Base-by-base conservation (phyloP, 1,140 invertebrate genomes). In the Listronotus bonariensis region DNA sequence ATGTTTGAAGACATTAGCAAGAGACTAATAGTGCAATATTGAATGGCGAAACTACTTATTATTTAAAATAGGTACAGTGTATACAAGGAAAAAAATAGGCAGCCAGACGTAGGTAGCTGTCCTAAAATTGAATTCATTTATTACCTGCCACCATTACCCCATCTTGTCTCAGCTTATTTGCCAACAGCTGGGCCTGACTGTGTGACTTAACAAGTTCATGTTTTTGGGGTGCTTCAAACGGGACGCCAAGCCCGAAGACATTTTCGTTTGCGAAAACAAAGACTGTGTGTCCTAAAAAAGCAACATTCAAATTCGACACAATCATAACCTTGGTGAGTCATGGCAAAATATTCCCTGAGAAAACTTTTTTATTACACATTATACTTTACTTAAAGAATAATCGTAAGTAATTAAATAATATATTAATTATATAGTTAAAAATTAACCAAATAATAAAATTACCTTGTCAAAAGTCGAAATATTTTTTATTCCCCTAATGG, bases 141-240 rank as follows among this genome's bases (percentile, higher is more conserved):
- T 70, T 75, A 78, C 77, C 77, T 72, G 76, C 76, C n/a, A 62
- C 59, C 68, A 79, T 71, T n/a, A 76, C 68, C 31, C 77, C 77
- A 76, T 79, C 77, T 68, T 78, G 76, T 58, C 75, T 65, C 12
- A 79, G 52, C 67, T 78, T 78, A 56, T 72, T 78, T 6, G 76
- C 76, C 31, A 79, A 69, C 54, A 78, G 68, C 62, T 78, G 77
- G 14, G 75, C 75, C 59, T 78, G 77, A 69, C 74, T 77, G 45
- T 77, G 77, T 0, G 76, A 78, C 63, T 78, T 79, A 20, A 73
- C 61, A 43, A 79, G 59, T 65, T 79, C 77, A 46, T 76, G 73
- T 66, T 77, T 77, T 76, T 78, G 32, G 75, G 72, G 59, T 76
- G 68, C 68, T 76, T 77, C 42, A 79, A 60, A 40, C 76, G 74